Evolutionary conservation across 2,113 vertebrate species (phyloP), one percentile per base, ranked within the genome.

Genomic region (Pimephales promelas): DNA sequence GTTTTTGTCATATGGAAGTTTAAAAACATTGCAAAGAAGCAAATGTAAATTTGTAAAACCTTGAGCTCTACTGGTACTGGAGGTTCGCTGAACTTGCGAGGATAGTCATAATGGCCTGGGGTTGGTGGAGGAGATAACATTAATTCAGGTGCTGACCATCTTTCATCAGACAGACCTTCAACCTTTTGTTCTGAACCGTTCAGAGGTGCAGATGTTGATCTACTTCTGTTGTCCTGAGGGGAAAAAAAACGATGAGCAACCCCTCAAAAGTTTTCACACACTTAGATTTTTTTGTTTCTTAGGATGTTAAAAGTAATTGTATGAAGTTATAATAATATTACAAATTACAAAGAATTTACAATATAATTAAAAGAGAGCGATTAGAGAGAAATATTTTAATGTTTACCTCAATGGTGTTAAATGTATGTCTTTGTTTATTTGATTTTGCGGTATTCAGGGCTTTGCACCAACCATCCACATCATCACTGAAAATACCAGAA

Each of bases 401-500:
- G 31, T 45, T 79, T 79, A 79, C 57, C 57, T 61, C 34, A 36
- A 28, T 7, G 22, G 22, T 3, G 18, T 22, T 18, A 8, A 20
- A 7, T 54, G 52, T 18, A 31, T 68, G 89, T 92, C 90, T 85
- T 7, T 2, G 18, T 54, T 54, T 8, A 54, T 20, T 2, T 89
- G 84, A n/a, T 86, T 2, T 56, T 0, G 77, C 36, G 70, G 0
- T 74, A 54, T 89, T 90, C 83, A 94, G 68, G 73, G 74, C 89
- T 75, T n/a, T 24, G 83, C 90, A 91, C 93, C 93, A 94, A 10
- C 68, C 62, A 0, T 94, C 87, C 82, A 90, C 86, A 0, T 93
- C 91, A 0, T 40, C 10, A 1, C 93, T 94, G 13, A 43, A 68
- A 80, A 71, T 10, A 54, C 47, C 26, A 34, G 45, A 20, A 54